These are phyloP conservation scores for Portevinia maculata DNA, from an alignment of 2,888 invertebrate species.

Conservation along the genomic window DNA sequence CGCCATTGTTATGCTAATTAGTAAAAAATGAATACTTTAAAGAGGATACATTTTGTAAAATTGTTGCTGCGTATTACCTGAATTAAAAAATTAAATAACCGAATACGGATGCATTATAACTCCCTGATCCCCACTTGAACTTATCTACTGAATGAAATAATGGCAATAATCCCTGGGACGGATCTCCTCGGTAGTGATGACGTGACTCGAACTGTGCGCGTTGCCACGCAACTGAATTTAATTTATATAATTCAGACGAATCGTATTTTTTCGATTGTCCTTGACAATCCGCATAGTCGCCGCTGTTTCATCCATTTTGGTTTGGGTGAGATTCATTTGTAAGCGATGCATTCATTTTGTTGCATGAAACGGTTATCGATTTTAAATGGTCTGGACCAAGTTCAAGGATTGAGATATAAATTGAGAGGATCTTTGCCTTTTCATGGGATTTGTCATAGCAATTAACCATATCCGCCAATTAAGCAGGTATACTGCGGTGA, in stretches of 20 bases:
- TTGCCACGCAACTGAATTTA: slow-evolving; percentile 44
- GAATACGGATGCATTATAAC: slow-evolving; percentile 9
- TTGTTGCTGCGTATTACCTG: slow-evolving; percentile 24
- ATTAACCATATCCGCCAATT: slow-evolving; percentile 61
- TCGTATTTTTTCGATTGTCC: slow-evolving; percentile 26
- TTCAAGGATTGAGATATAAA: not conserved
- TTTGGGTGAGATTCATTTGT: not conserved
- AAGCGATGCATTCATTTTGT: not conserved
- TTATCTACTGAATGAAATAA: slow-evolving; percentile 44
- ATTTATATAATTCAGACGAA: slow-evolving; percentile 38
- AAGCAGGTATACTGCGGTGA: slow-evolving; percentile 26
- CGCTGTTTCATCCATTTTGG: not conserved
- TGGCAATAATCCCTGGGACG: slow-evolving; percentile 48
- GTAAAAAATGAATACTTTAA: slow-evolving; percentile 30
- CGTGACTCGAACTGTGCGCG: slow-evolving; percentile 48
- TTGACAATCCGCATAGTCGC: not conserved
- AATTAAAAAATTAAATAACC: slow-evolving; percentile 21
- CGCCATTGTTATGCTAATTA: slow-evolving; percentile 66
- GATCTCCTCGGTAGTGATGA: slow-evolving; percentile 34
- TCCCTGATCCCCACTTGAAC: slow-evolving; percentile 54
- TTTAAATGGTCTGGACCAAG: no score
- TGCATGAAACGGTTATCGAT: slow-evolving; percentile 4
- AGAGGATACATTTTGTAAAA: slow-evolving; percentile 17
- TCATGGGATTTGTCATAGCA: slow-evolving; percentile 52
- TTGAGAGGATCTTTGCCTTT: not conserved